Evolutionary conservation across 2,797 vertebrate species (phyloP).

Genomic region (Eulemur rubriventer): DNA sequence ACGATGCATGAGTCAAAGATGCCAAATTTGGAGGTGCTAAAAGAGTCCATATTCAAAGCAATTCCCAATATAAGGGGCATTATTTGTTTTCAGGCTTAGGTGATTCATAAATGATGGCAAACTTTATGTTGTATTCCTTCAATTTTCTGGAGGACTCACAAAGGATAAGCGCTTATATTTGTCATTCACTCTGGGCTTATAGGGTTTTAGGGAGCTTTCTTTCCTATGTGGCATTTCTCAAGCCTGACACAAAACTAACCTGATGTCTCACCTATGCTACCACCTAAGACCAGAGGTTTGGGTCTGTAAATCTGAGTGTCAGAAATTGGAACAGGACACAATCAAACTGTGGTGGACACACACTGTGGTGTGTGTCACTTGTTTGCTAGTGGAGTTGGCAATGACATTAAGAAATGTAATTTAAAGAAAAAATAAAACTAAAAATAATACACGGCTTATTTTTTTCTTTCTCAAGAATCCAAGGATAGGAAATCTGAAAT

Average conservation of each 20-base stretch:
- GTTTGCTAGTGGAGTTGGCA: constrained; percentile 21
- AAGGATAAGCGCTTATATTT: constrained; percentile 69
- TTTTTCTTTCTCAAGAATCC: not conserved
- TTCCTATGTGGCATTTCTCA: constrained; percentile 64
- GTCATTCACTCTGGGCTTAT: constrained; percentile 79
- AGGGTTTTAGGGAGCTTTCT: constrained; percentile 74
- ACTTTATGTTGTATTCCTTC: constrained; percentile 66
- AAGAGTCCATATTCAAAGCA: constrained; percentile 59
- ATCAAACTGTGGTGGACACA: constrained; percentile 50
- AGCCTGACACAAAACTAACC: constrained; percentile 48
- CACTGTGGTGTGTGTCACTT: not conserved
- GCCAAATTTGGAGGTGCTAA: constrained; percentile 58
- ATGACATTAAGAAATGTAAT: not conserved
- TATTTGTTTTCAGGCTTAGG: constrained; percentile 67
- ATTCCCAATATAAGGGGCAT: constrained; percentile 74
- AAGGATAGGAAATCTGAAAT: not conserved
- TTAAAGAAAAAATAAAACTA: not conserved
- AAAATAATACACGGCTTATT: not conserved
- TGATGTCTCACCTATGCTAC: constrained; percentile 16
- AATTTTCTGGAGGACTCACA: constrained; percentile 73
- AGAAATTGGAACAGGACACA: constrained; percentile 55
- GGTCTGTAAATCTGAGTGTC: constrained; percentile 64
- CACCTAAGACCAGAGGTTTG: constrained; percentile 29
- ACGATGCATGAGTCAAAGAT: not conserved
- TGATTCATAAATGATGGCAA: constrained; percentile 83